Percentiles rank a stretch among this genome's conserved stretches.
phyloP scores from a whole-genome alignment of 2,113 vertebrate species.

The Thunnus maccoyii region DNA sequence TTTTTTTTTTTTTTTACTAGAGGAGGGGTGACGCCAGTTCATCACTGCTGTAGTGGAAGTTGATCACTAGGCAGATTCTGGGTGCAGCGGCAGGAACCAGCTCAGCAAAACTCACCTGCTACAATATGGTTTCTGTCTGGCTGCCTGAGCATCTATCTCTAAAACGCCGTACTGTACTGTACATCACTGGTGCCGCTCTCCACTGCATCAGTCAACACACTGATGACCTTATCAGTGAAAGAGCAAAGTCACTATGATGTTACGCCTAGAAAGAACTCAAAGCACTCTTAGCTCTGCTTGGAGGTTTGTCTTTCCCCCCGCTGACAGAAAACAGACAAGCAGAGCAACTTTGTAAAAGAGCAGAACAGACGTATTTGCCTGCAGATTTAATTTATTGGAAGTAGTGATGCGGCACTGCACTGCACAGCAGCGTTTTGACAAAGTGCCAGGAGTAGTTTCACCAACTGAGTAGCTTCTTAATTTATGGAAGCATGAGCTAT shows the following conservation, averaged over 20 bases:
- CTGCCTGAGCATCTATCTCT: constrained; percentile 68
- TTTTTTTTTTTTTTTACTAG: neutral
- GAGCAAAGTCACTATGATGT: constrained; percentile 78
- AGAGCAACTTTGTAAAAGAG: constrained; percentile 45
- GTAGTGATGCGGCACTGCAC: constrained; percentile 68
- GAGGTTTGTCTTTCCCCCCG: constrained; percentile 29
- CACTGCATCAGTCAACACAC: constrained; percentile 72
- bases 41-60: constrained; percentile 75
- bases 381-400: constrained; percentile 65
- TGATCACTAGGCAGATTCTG: constrained; percentile 84
- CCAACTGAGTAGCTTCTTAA: constrained; percentile 44
- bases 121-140: constrained; percentile 71
- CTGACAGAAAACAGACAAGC: constrained; percentile 10
- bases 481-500: constrained; percentile 39
- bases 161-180: constrained; percentile 51
- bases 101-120: constrained; percentile 83
- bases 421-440: constrained; percentile 32
- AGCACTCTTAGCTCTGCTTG: constrained; percentile 27
- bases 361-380: constrained; percentile 28
- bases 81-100: constrained; percentile 76
- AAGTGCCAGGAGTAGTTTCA: constrained; percentile 49
- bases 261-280: constrained; percentile 41
- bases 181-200: constrained; percentile 59
- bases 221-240: constrained; percentile 84
- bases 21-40: constrained; percentile 66